Conservation (phyloP, 2,113 vertebrate species). For the Pimephales promelas region DNA sequence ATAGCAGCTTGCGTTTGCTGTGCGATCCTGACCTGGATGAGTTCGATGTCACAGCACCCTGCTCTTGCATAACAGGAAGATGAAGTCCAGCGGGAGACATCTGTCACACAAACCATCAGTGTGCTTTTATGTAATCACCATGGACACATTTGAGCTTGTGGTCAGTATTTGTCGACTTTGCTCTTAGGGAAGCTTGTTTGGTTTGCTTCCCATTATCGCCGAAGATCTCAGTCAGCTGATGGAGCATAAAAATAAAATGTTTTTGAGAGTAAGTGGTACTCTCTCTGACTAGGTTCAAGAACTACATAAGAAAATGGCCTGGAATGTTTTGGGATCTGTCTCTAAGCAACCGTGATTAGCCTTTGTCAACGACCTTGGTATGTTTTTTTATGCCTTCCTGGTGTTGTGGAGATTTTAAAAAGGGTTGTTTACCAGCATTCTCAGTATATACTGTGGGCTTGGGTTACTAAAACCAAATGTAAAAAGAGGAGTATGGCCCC, state of each 20-base stretch:
- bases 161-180: background rate
- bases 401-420: background rate
- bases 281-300: background rate
- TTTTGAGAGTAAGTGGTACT: background rate
- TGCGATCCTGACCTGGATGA: slow-evolving; percentile 16
- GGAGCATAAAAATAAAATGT: background rate
- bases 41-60: background rate
- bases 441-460: background rate
- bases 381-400: background rate
- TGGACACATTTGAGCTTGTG: slow-evolving; percentile 18
- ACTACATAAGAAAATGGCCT: background rate
- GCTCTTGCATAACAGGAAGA: slow-evolving; percentile 49
- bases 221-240: slow-evolving; percentile 10
- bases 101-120: slow-evolving; percentile 36
- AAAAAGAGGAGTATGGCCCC: background rate
- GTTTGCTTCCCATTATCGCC: background rate
- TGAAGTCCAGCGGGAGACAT: slow-evolving; percentile 51
- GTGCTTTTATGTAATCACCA: slow-evolving; percentile 46
- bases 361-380: background rate
- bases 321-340: slow-evolving; percentile 6
- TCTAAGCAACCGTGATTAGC: slow-evolving; percentile 16
- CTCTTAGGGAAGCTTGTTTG: slow-evolving; percentile 20
- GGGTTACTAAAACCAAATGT: slow-evolving; percentile 12
- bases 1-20: slow-evolving; percentile 23
- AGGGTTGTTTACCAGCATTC: background rate